Percentiles rank a stretch among this genome's conserved stretches.
Evolutionary conservation across 2,888 invertebrate species (phyloP).

Genomic region (Cataglyphis cursor): DNA sequence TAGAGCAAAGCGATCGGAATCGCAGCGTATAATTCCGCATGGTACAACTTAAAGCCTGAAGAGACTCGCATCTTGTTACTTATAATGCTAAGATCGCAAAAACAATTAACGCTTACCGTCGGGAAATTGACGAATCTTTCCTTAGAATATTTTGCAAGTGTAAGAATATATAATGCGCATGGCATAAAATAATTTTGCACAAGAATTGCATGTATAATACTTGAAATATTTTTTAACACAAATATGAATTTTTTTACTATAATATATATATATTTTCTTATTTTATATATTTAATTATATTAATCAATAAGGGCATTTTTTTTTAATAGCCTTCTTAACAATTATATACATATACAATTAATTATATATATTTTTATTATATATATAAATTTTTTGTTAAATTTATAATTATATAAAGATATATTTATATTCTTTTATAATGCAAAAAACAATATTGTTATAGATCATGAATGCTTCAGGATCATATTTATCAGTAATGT

Average conservation of each 20-base stretch:
- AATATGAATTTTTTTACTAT: too few species aligned
- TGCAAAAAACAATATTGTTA: background rate
- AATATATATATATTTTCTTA: background rate
- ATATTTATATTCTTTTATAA: background rate
- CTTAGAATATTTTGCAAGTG: conserved; percentile 51
- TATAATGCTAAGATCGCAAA: conserved; percentile 54
- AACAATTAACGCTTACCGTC: conserved; percentile 36
- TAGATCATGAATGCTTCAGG: conserved; percentile 35
- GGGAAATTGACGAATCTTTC: conserved; percentile 57
- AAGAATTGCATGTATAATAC: conserved; percentile 2
- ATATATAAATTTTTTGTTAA: background rate
- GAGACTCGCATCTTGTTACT: conserved; percentile 41
- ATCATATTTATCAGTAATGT: conserved; percentile 30
- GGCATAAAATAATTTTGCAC: background rate
- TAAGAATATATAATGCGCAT: conserved; percentile 22
- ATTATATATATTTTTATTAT: background rate
- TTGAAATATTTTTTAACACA: background rate
- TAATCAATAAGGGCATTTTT: background rate
- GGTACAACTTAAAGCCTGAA: conserved; percentile 56
- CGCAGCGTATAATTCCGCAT: conserved; percentile 50
- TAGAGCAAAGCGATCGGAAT: conserved; percentile 56
- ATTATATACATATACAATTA: background rate
- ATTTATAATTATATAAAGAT: background rate
- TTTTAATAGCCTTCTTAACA: background rate
- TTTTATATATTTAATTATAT: background rate